A percentile compares a stretch with the other conserved stretches of the same genome.
Conservation (phyloP, 2,888 invertebrate species). For the Diogma glabrata region DNA sequence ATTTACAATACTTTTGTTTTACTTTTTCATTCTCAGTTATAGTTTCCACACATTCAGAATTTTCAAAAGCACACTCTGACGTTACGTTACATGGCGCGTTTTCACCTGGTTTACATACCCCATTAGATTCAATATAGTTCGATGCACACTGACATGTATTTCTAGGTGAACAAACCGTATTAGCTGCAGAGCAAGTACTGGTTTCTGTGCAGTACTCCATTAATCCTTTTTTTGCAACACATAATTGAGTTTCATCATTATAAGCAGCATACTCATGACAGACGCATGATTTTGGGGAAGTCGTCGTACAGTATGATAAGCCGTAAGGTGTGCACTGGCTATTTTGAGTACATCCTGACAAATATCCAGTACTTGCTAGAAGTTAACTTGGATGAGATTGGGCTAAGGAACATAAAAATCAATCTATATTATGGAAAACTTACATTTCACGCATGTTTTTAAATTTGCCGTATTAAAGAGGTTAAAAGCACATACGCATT, state of each 20-base stretch:
- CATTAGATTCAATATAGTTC: constrained; percentile 25
- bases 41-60: constrained; percentile 23
- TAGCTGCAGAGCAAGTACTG: constrained; percentile 24
- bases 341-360: constrained; percentile 30
- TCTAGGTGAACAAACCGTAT: constrained; percentile 29
- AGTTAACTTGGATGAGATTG: not conserved
- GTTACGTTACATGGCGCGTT: constrained; percentile 28
- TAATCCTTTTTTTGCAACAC: constrained; percentile 29
- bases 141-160: constrained; percentile 29
- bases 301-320: constrained; percentile 24
- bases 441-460: constrained; percentile 33
- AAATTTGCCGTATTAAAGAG: constrained; percentile 30
- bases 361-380: constrained; percentile 27
- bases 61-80: constrained; percentile 26
- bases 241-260: constrained; percentile 29
- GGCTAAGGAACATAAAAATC: not conserved
- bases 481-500: constrained; percentile 33
- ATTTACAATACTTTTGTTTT: constrained; percentile 24
- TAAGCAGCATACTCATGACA: constrained; percentile 32
- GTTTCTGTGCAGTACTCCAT: constrained; percentile 31
- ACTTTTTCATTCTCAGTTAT: not conserved
- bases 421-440: constrained; percentile 15
- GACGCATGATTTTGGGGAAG: constrained; percentile 29
- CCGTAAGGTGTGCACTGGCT: constrained; percentile 36
- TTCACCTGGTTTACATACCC: constrained; percentile 27